A percentile compares a stretch with the other conserved stretches of the same genome.
These are phyloP conservation scores for Corvus moneduloides DNA, from an alignment of 2,113 vertebrate genomes.

Conservation along the genomic window DNA sequence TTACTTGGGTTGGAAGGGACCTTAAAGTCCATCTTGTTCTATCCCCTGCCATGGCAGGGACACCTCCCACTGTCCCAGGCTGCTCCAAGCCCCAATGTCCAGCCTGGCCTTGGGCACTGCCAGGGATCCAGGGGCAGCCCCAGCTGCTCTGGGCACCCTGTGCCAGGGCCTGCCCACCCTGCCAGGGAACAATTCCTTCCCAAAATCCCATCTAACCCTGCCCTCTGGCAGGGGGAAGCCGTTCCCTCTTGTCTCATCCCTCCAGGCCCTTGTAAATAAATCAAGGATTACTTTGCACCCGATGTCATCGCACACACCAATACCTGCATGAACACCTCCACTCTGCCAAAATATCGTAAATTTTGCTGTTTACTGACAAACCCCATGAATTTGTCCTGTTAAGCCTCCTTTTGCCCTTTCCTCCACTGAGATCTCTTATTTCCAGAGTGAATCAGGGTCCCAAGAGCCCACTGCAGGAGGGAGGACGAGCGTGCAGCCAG, in stretches of 20 bases:
- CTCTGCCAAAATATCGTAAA: rapidly evolving
- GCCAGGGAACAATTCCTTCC: not conserved
- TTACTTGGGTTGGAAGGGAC: not conserved
- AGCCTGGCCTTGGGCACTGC: not conserved
- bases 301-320: rapidly evolving
- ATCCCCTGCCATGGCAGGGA: not conserved
- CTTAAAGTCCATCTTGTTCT: rapidly evolving
- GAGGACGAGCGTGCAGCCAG: not conserved
- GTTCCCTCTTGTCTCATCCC: not conserved
- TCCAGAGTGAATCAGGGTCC: not conserved
- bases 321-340: not conserved
- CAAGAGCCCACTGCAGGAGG: rapidly evolving
- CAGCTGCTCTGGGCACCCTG: not conserved
- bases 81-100: not conserved
- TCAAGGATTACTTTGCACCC: not conserved
- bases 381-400: not conserved
- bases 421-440: not conserved
- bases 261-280: not conserved
- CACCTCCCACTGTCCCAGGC: not conserved
- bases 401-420: not conserved
- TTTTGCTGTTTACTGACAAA: not conserved
- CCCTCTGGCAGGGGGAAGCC: not conserved
- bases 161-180: not conserved
- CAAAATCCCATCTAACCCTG: rapidly evolving
- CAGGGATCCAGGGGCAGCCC: not conserved